Percentiles rank a stretch among this genome's conserved stretches.
Evolutionary conservation across 1,140 invertebrate species (phyloP).

Genomic region (Calliphora vicina): DNA sequence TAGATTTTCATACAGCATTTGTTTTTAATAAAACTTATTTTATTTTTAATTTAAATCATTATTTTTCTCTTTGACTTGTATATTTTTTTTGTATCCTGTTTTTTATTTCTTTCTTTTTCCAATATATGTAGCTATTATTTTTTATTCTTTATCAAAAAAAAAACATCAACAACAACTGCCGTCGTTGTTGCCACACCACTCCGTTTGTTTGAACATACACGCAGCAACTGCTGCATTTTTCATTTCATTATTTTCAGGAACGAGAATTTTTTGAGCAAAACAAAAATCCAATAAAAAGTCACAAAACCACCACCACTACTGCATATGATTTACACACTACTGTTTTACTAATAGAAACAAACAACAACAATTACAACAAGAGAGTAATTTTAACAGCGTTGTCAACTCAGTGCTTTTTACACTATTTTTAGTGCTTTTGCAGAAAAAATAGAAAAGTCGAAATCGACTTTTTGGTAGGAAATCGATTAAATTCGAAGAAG

Average conservation of each 20-base stretch:
- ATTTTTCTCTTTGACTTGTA: neutral
- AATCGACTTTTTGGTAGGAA: no score
- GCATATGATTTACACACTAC: neutral
- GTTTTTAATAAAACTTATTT: neutral
- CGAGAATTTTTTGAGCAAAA: conserved; percentile 11
- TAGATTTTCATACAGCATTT: neutral
- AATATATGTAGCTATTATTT: no score
- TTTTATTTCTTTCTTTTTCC: neutral
- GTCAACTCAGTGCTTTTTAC: no score
- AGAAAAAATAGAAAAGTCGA: no score
- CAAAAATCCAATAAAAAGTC: neutral
- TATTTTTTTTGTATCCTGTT: neutral
- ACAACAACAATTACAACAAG: neutral
- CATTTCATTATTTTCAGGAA: neutral
- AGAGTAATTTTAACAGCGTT: neutral
- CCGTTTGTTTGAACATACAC: conserved; percentile 1
- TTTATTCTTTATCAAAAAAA: no score
- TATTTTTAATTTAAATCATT: neutral
- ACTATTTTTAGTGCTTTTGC: no score
- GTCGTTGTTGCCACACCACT: conserved; percentile 1
- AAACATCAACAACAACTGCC: neutral
- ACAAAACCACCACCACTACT: neutral
- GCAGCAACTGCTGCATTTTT: neutral
- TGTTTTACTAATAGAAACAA: neutral
- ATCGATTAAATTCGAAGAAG: no score